Base-by-base conservation (phyloP, 2,888 invertebrate genomes). In the Chymomyza fuscimana region DNA sequence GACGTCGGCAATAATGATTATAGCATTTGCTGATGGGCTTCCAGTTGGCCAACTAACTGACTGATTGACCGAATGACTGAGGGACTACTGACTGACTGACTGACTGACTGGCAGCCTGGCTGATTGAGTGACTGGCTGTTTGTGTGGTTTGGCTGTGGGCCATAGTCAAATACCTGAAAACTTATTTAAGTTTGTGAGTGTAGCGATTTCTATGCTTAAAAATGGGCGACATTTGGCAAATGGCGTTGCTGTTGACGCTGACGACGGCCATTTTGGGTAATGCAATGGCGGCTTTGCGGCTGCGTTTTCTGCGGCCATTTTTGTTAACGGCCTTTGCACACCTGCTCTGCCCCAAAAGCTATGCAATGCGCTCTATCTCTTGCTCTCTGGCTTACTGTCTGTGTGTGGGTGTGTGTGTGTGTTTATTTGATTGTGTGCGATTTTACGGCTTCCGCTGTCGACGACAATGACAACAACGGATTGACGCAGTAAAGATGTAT, bases 251-350 rank as follows among this genome's bases (percentile, higher is more conserved):
- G 65, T 63, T 65, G 63, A 62, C 63, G 61, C 12, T 59, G 72
- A 63, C 61, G 46, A 36, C 52, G 74, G 64, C 29, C 16, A 54
- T 63, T 63, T 72, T 52, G 76, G 76, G 64, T 80, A 76, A 72
- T 86, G 81, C 86, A 82, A 79, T 83, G 86, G 81, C 77, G 82
- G 73, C 75, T 84, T 82, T 86, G 87, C 75, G 82, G 80, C 78
- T 74, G 79, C 74, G 73, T 74, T 74, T 69, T 74, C 67, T 67
- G 67, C 46, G 59, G 63, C 65, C 52, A 69, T 73, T 68, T 72
- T 32, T 15, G 16, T 62, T 65, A 67, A 70, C 64, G 52, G 79
- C 68, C 70, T 72, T 70, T 68, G 56, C 59, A 62, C 40, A 52
- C 54, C 32, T 68, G 56, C 58, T 29, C 25, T 58, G 19, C 22